A percentile compares a stretch with the other conserved stretches of the same genome.
phyloP scores from a whole-genome alignment of 2,113 vertebrate species.

The Esox niger region DNA sequence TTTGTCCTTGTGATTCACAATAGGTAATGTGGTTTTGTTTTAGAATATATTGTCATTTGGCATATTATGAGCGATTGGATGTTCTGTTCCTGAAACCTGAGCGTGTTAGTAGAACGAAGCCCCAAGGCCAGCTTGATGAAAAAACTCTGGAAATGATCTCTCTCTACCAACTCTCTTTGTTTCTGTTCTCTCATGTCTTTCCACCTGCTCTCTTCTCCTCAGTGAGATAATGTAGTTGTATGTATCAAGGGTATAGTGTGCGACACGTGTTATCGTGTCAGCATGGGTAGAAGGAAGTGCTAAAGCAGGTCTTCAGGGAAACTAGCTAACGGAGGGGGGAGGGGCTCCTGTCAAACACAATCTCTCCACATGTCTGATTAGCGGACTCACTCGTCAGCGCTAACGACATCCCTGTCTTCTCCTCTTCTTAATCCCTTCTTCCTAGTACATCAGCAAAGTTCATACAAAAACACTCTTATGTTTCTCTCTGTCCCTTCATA shows the following conservation, averaged over 20 bases:
- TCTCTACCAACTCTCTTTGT: not conserved
- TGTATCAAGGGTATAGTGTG: no score
- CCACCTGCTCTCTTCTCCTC: no score
- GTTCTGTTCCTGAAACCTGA: no score
- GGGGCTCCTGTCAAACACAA: not conserved
- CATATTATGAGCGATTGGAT: no score
- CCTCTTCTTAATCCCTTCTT: not conserved
- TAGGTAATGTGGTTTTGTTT: no score
- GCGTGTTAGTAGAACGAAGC: no score
- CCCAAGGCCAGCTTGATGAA: no score
- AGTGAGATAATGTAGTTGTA: no score
- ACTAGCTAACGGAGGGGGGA: not conserved
- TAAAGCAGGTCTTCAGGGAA: not conserved
- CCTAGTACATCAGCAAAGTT: not conserved
- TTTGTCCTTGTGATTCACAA: no score
- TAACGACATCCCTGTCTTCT: not conserved
- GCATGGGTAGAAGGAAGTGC: not conserved
- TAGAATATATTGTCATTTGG: no score
- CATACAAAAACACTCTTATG: not conserved
- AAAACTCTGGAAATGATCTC: no score
- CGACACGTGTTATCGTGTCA: not conserved
- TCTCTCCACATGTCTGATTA: not conserved
- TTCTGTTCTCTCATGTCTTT: not conserved
- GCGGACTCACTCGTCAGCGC: no score
- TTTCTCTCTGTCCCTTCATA: not conserved